Conservation (phyloP, 2,797 vertebrate genomes). For the Aplochiton taeniatus region DNA sequence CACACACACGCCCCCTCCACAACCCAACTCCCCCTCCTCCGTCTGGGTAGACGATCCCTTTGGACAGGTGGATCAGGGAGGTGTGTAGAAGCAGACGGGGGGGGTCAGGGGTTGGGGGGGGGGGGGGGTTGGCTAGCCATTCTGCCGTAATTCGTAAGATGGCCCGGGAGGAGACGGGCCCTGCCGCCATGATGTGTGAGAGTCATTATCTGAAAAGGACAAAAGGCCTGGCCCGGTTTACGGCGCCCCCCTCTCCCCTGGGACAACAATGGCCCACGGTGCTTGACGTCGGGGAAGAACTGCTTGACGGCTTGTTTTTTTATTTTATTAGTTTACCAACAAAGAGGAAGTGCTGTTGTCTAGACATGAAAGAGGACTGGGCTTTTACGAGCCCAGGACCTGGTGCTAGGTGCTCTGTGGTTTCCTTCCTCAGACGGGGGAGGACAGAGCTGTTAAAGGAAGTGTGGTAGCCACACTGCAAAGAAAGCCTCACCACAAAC, state of each 20-base stretch:
- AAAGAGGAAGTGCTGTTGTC: conserved; percentile 78
- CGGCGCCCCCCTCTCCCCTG: too few species aligned
- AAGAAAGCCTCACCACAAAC: too few species aligned
- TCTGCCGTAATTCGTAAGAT: conserved; percentile 73
- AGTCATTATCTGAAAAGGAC: conserved; percentile 76
- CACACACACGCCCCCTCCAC: too few species aligned
- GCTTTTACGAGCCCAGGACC: conserved; percentile 70
- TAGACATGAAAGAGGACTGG: conserved; percentile 74
- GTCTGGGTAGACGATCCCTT: too few species aligned
- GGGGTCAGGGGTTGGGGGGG: conserved; percentile 56
- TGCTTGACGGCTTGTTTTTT: conserved; percentile 66
- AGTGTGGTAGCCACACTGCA: conserved; percentile 25
- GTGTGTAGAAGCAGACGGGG: too few species aligned
- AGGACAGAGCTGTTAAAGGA: conserved; percentile 32
- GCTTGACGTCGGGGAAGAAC: conserved; percentile 75
- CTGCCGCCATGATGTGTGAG: conserved; percentile 70
- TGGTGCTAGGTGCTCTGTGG: conserved; percentile 71
- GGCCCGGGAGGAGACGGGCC: conserved; percentile 59
- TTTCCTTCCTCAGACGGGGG: conserved; percentile 59
- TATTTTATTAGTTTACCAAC: conserved; percentile 79
- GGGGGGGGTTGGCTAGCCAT: conserved; percentile 53
- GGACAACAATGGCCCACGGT: too few species aligned
- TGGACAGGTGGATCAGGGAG: conserved; percentile 55
- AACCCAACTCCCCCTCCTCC: too few species aligned
- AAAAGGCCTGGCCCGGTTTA: conserved; percentile 69